A percentile compares a stretch with the other conserved stretches of the same genome.
Conservation (phyloP, 2,888 invertebrate species). For the Holacanthella duospinosa region DNA sequence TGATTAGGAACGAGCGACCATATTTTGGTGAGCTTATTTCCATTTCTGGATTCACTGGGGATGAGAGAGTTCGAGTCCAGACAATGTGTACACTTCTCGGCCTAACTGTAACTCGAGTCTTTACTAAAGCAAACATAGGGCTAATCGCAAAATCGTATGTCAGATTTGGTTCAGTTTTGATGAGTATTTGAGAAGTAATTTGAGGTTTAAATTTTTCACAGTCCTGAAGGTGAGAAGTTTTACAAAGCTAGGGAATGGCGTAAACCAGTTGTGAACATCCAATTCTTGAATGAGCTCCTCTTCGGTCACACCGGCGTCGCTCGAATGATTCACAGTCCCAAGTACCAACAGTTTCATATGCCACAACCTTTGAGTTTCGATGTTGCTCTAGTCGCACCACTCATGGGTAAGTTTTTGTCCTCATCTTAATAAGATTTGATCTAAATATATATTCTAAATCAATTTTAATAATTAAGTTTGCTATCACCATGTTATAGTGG, state of each 20-base stretch:
- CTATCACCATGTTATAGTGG: too few relatives aligned
- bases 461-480: not conserved
- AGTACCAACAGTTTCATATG: conserved; percentile 76
- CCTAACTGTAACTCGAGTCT: conserved; percentile 59
- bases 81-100: conserved; percentile 77
- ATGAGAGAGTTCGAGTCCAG: conserved; percentile 68
- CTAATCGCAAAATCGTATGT: conserved; percentile 46
- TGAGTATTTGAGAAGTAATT: conserved; percentile 13
- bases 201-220: conserved; percentile 43
- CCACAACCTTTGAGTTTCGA: conserved; percentile 75
- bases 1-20: conserved; percentile 55
- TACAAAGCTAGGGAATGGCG: conserved; percentile 84
- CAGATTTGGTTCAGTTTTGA: too few relatives aligned
- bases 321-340: conserved; percentile 50
- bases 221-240: conserved; percentile 77
- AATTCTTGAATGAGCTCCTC: conserved; percentile 86
- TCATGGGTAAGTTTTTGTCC: conserved; percentile 64
- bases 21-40: conserved; percentile 55
- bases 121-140: conserved; percentile 46
- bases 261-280: conserved; percentile 79
- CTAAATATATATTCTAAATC: not conserved
- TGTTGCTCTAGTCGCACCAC: conserved; percentile 69
- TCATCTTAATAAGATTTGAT: conserved; percentile 1
- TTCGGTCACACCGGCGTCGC: conserved; percentile 71
- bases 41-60: conserved; percentile 78